Percentiles rank a stretch among this genome's conserved stretches.
Conservation (phyloP, 2,888 invertebrate genomes). For the Netelia inedita region DNA sequence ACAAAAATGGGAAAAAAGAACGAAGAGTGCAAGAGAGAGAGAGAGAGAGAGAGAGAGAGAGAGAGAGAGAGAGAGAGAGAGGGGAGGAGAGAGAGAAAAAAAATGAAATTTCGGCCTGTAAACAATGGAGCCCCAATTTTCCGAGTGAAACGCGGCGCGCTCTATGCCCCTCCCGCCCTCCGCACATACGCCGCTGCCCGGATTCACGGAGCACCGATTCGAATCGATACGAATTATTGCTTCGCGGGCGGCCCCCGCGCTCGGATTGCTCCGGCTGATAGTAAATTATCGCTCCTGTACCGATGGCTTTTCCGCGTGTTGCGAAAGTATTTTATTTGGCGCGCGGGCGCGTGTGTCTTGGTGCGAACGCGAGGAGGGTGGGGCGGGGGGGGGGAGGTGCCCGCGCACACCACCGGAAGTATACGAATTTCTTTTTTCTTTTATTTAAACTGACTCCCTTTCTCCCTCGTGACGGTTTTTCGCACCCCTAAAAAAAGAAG, state of each 20-base stretch:
- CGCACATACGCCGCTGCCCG: conserved; percentile 5
- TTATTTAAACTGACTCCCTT: conserved; percentile 2
- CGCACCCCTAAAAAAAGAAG: conserved; percentile 1
- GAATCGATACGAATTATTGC: conserved; percentile 65
- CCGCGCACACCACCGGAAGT: conserved; percentile 42
- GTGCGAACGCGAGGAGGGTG: too few species aligned
- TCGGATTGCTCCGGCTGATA: conserved; percentile 62
- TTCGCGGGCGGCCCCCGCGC: conserved; percentile 40
- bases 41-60: background rate
- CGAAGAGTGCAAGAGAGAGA: conserved; percentile 8
- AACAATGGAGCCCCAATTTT: conserved; percentile 66
- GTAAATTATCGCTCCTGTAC: conserved; percentile 67
- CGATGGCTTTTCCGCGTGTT: conserved; percentile 34
- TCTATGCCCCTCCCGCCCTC: conserved; percentile 1
- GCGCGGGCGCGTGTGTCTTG: background rate
- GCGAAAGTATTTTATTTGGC: conserved; percentile 23
- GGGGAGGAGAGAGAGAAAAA: conserved; percentile 14
- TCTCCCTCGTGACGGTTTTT: background rate
- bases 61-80: background rate
- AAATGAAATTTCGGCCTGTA: conserved; percentile 64
- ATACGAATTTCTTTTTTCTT: conserved; percentile 53
- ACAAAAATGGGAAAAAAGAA: background rate
- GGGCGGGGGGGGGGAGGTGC: background rate
- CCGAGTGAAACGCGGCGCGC: conserved; percentile 55
- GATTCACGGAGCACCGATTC: conserved; percentile 65